Evolutionary conservation across 2,888 invertebrate genomes (phyloP).

Genomic region (Silvanus unidentatus): DNA sequence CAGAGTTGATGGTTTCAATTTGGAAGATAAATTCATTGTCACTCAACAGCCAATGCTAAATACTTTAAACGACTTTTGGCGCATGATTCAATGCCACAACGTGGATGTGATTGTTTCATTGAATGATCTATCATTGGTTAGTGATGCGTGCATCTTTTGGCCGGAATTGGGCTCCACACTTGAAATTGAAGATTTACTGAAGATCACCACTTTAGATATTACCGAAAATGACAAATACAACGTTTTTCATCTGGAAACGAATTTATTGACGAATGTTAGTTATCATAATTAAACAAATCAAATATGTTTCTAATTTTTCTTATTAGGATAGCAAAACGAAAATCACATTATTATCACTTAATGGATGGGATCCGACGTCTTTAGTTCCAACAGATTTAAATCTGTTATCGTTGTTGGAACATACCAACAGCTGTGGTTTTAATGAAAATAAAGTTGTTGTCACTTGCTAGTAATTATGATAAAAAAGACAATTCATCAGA

Average conservation of each 20-base stretch:
- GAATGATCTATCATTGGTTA: conserved; percentile 32
- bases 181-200: too few relatives aligned
- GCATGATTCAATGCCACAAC: conserved; percentile 42
- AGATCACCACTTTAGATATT: too few relatives aligned
- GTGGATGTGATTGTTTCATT: conserved; percentile 39
- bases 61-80: conserved; percentile 48
- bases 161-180: too few relatives aligned
- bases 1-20: conserved; percentile 41
- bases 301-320: too few relatives aligned
- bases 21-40: conserved; percentile 41
- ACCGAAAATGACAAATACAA: too few relatives aligned
- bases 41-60: conserved; percentile 46
- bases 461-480: conserved; percentile 45
- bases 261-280: too few relatives aligned
- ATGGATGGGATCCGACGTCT: conserved; percentile 30
- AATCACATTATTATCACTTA: conserved; percentile 22
- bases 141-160: too few relatives aligned
- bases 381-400: conserved; percentile 20
- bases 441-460: conserved; percentile 35
- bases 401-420: conserved; percentile 38
- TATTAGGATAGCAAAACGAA: too few relatives aligned
- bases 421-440: conserved; percentile 24
- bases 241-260: too few relatives aligned
- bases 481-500: conserved; percentile 15
- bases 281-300: too few relatives aligned